These are phyloP conservation scores for Tinea trinotella DNA, from an alignment of 2,888 invertebrate genomes.

Conservation along the genomic window DNA sequence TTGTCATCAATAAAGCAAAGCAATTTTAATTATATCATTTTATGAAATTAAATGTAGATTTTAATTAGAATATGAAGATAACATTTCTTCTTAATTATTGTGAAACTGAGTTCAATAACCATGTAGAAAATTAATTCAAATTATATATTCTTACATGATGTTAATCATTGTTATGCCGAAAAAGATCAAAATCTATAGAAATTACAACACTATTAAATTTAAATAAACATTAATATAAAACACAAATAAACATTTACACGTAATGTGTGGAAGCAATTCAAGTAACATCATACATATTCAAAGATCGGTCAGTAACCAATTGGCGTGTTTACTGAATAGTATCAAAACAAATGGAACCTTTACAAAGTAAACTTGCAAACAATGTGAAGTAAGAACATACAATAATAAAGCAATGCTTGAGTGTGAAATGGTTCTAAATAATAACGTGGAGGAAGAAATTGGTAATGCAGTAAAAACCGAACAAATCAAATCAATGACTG, in stretches of 20 bases:
- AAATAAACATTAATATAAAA: constrained; percentile 6
- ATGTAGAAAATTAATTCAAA: too few species aligned
- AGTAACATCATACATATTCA: constrained; percentile 59
- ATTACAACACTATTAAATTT: neutral
- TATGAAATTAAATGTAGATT: too few species aligned
- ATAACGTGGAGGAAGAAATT: constrained; percentile 15
- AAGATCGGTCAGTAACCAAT: constrained; percentile 62
- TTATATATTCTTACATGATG: neutral
- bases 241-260: constrained; percentile 5
- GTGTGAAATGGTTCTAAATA: constrained; percentile 2
- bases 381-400: neutral
- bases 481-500: constrained; percentile 33
- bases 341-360: constrained; percentile 7
- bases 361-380: neutral
- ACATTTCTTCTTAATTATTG: too few species aligned
- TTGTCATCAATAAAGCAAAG: neutral
- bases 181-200: neutral
- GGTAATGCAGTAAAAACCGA: constrained; percentile 15
- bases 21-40: too few species aligned
- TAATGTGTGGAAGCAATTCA: constrained; percentile 18
- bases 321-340: constrained; percentile 47
- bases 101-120: too few species aligned
- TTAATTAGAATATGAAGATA: too few species aligned
- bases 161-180: neutral
- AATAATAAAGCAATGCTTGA: neutral